A percentile compares a stretch with the other conserved stretches of the same genome.
Conservation (phyloP, 1,140 invertebrate genomes). For the Yoshiicerus persimilis region DNA sequence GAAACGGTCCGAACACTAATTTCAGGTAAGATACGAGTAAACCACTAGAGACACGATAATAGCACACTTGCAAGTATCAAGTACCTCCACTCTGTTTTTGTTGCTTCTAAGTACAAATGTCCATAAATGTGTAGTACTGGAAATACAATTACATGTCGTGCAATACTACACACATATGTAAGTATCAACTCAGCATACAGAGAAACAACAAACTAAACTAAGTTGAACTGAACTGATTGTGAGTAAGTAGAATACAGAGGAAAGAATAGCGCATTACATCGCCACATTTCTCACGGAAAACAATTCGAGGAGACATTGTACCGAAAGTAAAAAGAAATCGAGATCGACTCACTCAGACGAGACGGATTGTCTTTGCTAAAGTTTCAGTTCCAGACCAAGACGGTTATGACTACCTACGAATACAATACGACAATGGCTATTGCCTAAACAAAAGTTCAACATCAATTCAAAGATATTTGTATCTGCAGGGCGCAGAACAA, state of each 20-base stretch:
- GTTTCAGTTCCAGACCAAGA: neutral
- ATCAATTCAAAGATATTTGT: neutral
- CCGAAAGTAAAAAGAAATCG: slow-evolving; percentile 7
- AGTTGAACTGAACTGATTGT: neutral
- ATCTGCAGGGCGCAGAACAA: too few relatives aligned
- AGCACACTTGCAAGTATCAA: neutral
- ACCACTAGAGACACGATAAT: neutral
- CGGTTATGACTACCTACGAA: neutral
- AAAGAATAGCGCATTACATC: neutral
- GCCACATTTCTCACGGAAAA: neutral
- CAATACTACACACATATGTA: neutral
- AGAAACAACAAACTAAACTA: neutral
- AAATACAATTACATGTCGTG: neutral
- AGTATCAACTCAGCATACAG: neutral
- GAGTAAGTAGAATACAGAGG: neutral
- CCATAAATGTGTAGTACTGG: neutral
- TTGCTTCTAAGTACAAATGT: neutral
- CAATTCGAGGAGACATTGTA: neutral
- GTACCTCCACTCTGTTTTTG: neutral
- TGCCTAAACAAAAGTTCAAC: neutral
- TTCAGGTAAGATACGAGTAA: neutral
- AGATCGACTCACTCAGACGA: slow-evolving; percentile 29
- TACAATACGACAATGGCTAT: neutral
- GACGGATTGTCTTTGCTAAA: slow-evolving; percentile 12
- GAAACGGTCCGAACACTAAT: too few relatives aligned